phyloP scores from a whole-genome alignment of 2,888 invertebrate species.

The Eristalis intricaria region DNA sequence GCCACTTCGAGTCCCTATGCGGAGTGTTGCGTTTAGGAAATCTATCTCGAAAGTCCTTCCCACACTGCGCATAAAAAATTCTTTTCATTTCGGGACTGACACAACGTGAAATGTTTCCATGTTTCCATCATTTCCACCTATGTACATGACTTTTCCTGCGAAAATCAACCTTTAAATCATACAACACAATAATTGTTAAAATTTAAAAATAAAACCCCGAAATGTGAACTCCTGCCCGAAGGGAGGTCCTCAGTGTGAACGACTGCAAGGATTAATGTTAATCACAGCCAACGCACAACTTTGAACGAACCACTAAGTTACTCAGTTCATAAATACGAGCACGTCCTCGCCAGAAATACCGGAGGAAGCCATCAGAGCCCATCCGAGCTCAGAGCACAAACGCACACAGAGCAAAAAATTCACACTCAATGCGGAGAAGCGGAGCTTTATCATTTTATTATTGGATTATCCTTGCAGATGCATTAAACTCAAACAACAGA shows the following conservation, averaged over 20 bases:
- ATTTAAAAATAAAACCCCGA: not conserved
- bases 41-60: no score
- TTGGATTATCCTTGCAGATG: constrained; percentile 8
- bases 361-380: not conserved
- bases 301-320: not conserved
- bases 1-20: no score
- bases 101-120: no score
- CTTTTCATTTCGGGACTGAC: no score
- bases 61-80: no score
- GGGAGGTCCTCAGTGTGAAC: no score
- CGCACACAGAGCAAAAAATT: no score
- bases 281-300: not conserved
- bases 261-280: not conserved
- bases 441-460: constrained; percentile 8
- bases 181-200: no score
- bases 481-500: not conserved
- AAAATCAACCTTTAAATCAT: no score
- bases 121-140: no score
- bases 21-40: no score
- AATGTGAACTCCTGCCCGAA: not conserved
- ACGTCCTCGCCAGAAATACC: not conserved
- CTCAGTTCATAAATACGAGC: not conserved
- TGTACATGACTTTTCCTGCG: no score
- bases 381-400: not conserved
- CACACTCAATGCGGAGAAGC: not conserved